Evolutionary conservation across 2,113 vertebrate genomes (phyloP).

Genomic region (Antigone vipio): DNA sequence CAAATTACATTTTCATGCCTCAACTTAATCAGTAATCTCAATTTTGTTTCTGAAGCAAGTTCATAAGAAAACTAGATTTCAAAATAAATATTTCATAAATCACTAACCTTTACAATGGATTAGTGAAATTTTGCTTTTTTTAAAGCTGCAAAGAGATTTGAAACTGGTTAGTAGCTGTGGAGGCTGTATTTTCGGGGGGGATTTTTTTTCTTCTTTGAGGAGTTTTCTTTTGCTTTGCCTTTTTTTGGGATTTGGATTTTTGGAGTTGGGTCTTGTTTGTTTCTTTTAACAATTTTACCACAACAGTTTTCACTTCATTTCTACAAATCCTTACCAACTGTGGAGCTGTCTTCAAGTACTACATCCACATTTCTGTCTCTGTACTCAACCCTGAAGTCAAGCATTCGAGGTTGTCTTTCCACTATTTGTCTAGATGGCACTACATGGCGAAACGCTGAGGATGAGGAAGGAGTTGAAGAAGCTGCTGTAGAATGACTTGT

Average conservation of each 20-base stretch:
- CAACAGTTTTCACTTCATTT: background rate
- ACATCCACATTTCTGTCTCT: slow-evolving; percentile 92
- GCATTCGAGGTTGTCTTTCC: slow-evolving; percentile 93
- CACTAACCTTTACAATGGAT: slow-evolving; percentile 22
- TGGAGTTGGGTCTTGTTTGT: background rate
- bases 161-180: background rate
- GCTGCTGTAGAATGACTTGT: slow-evolving; percentile 75
- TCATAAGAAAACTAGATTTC: background rate
- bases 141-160: slow-evolving; percentile 36
- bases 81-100: background rate
- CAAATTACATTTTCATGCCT: background rate
- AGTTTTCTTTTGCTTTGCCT: background rate
- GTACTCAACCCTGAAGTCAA: slow-evolving; percentile 96
- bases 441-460: slow-evolving; percentile 90
- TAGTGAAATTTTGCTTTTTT: slow-evolving; percentile 36
- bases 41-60: slow-evolving; percentile 23
- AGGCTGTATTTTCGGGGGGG: background rate
- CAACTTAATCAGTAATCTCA: background rate
- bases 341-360: slow-evolving; percentile 92
- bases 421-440: slow-evolving; percentile 89
- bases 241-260: background rate
- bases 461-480: slow-evolving; percentile 78
- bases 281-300: background rate
- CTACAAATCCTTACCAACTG: slow-evolving; percentile 86
- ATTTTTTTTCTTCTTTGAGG: background rate